Evolutionary conservation across 2,797 vertebrate genomes (phyloP).

Genomic region (Graptemys geographica): DNA sequence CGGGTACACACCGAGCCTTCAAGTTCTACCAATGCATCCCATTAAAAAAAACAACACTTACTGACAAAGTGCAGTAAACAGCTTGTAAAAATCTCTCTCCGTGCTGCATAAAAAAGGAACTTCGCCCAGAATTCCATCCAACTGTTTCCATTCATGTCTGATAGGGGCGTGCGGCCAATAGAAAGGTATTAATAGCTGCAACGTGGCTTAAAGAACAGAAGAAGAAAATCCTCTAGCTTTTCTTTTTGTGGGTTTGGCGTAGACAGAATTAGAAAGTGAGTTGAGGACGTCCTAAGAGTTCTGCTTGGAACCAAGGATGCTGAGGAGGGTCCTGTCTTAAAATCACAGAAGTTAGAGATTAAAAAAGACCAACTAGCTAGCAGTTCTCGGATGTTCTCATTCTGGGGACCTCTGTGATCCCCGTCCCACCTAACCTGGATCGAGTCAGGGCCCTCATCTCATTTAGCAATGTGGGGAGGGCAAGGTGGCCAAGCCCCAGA

Average conservation of each 20-base stretch:
- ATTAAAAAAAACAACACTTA: slow-evolving; percentile 37
- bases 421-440: not conserved
- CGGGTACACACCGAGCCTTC: not conserved
- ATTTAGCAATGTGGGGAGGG: not conserved
- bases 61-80: slow-evolving; percentile 58
- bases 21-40: slow-evolving; percentile 22
- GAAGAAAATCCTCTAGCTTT: not conserved
- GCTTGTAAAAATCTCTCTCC: slow-evolving; percentile 62
- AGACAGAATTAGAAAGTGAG: slow-evolving; percentile 43
- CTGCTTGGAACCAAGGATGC: not conserved
- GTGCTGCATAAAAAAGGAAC: slow-evolving; percentile 55
- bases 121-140: slow-evolving; percentile 28
- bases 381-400: not conserved
- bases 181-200: slow-evolving; percentile 7
- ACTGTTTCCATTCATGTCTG: not conserved
- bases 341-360: not conserved
- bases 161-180: rapidly evolving
- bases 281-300: not conserved
- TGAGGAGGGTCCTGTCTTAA: not conserved
- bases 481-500: not conserved
- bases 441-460: not conserved
- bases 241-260: not conserved
- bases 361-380: not conserved
- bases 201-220: slow-evolving; percentile 19
- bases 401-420: not conserved